Conservation (phyloP, 2,888 invertebrate genomes). For the Leptinotarsa juncta region DNA sequence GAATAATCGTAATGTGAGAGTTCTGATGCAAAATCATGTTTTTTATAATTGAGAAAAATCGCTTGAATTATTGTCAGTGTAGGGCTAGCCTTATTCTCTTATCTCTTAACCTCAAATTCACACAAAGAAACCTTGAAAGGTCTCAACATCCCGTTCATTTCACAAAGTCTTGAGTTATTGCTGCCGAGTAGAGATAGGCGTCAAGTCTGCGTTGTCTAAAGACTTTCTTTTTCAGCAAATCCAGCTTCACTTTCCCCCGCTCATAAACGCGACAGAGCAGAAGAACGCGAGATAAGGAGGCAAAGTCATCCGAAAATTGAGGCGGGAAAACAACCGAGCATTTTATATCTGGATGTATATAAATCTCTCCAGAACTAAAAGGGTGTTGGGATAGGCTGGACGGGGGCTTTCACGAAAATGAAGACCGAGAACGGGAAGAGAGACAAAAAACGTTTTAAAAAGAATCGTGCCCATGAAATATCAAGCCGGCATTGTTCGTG, state of each 20-base stretch:
- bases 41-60: not conserved
- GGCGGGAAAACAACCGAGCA: conserved; percentile 56
- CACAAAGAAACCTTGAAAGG: not conserved
- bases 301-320: conserved; percentile 43
- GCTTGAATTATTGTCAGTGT: not conserved
- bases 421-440: not conserved
- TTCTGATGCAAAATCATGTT: not conserved
- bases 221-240: conserved; percentile 13
- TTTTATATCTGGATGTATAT: conserved; percentile 60
- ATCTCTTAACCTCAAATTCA: not conserved
- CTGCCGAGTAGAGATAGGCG: conserved; percentile 12
- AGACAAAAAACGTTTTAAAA: conserved; percentile 12
- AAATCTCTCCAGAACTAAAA: conserved; percentile 54
- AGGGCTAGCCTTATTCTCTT: not conserved
- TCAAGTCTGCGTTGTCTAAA: conserved; percentile 3
- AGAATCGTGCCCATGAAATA: conserved; percentile 5
- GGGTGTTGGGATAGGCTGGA: conserved; percentile 35
- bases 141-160: not conserved
- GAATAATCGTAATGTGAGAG: no score
- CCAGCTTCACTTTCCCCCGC: conserved; percentile 29
- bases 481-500: conserved; percentile 1
- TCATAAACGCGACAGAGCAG: conserved; percentile 39
- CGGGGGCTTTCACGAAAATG: conserved; percentile 16
- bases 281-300: conserved; percentile 42
- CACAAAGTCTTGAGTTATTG: conserved; percentile 4